Base-by-base conservation (phyloP, 2,797 vertebrate species). In the Mallotus villosus region DNA sequence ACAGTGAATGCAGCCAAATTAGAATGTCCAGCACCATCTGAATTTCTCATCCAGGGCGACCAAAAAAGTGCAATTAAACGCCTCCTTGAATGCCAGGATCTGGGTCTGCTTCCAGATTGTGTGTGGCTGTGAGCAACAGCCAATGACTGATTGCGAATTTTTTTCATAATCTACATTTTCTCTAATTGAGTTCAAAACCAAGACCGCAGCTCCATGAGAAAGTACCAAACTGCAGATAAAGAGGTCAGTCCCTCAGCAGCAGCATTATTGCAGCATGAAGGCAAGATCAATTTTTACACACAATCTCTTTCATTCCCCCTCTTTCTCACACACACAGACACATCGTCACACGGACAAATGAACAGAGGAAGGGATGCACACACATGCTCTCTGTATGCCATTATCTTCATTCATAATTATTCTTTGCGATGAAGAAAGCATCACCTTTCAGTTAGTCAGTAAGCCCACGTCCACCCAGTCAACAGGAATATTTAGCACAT, bases 131-230 rank as follows among this genome's bases (percentile, higher is more conserved):
- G 17, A 64, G 34, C 53, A 64, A 57, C 29, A 17, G 27, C 46
- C 70, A 34, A 65, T 17, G 34, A 55, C 21, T 72, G 25, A 72
- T 65, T 65, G 59, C 24, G 27, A 57, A 17, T 37, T 72, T n/a
- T 72, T 65, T 65, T n/a, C 57, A 58, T 72, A 32, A 65, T 63
- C 70, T n/a, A 63, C 60, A 34, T 51, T 24, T 25, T 49, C 70
- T 21, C 17, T 71, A 64, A 64, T 71, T 71, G 63, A 37, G 32
- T 29, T 41, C n/a, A 57, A 34, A 72, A 21, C 5, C 51, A 65
- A 65, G 24, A 51, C 41, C 11, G 29, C 32, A 55, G 17, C 34
- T 53, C 21, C 61, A 3, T 29, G 22, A 58, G 14, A 66, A 22
- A 41, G 51, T 14, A 29, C 51, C 55, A 27, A 57, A 3, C 61